A percentile compares a stretch with the other conserved stretches of the same genome.
Conservation (phyloP, 2,113 vertebrate species). For the Petrocephalus microphthalmus region DNA sequence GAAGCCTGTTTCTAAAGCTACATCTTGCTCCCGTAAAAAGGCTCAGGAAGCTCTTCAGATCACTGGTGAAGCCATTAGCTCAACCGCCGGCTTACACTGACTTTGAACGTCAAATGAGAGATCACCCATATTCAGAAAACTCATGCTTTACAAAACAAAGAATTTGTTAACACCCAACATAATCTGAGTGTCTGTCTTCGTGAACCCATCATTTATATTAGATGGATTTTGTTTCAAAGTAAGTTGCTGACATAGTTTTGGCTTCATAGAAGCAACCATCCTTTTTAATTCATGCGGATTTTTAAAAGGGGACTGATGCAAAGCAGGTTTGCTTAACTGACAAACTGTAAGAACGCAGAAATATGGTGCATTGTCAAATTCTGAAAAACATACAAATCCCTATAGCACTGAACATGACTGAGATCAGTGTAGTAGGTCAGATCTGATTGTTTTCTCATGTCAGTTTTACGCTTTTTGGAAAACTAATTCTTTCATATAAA, state of each 20-base stretch:
- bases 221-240: neutral
- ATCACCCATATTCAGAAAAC: neutral
- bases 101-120: neutral
- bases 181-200: neutral
- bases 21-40: conserved; percentile 2
- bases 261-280: conserved; percentile 17
- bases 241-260: neutral
- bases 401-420: neutral
- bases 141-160: neutral
- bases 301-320: neutral
- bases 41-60: neutral
- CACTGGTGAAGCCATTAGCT: neutral
- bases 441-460: neutral
- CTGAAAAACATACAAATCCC: neutral
- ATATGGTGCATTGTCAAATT: neutral
- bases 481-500: neutral
- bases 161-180: neutral
- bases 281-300: neutral
- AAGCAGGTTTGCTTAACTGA: neutral
- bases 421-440: neutral
- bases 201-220: neutral
- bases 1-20: neutral
- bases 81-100: neutral
- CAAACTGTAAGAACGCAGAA: neutral
- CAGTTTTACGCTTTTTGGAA: neutral